A percentile compares a stretch with the other conserved stretches of the same genome.
These are phyloP conservation scores for Lamellibrachia satsuma DNA, from an alignment of 2,888 invertebrate species.

Conservation along the genomic window DNA sequence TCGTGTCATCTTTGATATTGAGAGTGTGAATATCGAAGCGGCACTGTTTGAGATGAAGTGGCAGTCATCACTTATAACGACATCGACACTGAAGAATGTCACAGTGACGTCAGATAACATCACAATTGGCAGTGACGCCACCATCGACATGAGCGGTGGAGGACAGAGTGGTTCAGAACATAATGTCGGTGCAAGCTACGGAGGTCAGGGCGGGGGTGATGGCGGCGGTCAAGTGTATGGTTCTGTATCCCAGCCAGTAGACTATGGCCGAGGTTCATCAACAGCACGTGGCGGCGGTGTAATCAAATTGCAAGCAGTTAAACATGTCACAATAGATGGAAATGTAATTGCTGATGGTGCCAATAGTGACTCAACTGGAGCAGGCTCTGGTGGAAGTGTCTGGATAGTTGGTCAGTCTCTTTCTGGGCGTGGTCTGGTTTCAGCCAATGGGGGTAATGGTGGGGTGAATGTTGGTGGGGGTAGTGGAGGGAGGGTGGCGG, in stretches of 20 bases:
- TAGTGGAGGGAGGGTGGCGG: slow-evolving; percentile 46
- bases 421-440: neutral
- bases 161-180: neutral
- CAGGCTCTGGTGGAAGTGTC: slow-evolving; percentile 27
- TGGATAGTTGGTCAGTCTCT: neutral
- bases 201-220: slow-evolving; percentile 12
- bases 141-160: neutral
- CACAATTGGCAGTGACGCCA: neutral
- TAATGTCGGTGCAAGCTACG: neutral
- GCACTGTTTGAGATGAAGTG: slow-evolving; percentile 4
- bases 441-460: neutral
- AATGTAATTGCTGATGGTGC: neutral
- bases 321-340: neutral
- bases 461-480: slow-evolving; percentile 33
- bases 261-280: neutral
- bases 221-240: neutral
- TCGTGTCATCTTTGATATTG: neutral
- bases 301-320: neutral
- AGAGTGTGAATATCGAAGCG: neutral
- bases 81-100: neutral
- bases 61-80: neutral
- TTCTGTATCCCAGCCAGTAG: neutral
- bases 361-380: neutral
- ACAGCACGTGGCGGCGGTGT: neutral
- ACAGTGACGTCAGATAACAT: neutral